Percentiles rank a stretch among this genome's conserved stretches.
These are phyloP conservation scores for Spilogale gracilis DNA, from an alignment of 2,113 vertebrate species.

Conservation along the genomic window DNA sequence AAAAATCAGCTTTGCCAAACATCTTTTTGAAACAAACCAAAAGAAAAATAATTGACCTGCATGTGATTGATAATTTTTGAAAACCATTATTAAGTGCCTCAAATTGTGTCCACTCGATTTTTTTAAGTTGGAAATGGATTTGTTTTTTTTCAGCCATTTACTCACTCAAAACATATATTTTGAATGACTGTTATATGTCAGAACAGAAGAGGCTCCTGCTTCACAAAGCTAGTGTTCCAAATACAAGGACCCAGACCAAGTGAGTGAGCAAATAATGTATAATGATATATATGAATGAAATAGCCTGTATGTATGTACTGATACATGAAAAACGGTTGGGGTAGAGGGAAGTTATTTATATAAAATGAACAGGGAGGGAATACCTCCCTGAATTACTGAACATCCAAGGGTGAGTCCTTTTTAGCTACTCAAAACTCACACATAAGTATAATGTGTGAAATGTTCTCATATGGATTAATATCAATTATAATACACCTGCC, in stretches of 20 bases:
- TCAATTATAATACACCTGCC: neutral
- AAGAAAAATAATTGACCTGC: neutral
- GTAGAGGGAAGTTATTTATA: neutral
- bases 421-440: slow-evolving; percentile 34
- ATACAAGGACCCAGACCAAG: neutral
- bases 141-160: neutral
- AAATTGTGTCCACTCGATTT: neutral
- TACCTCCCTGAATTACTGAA: neutral
- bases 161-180: neutral
- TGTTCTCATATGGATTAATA: slow-evolving; percentile 11
- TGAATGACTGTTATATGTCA: neutral
- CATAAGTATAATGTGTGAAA: slow-evolving; percentile 13
- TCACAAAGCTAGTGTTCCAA: neutral
- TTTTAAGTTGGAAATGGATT: neutral
- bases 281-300: neutral
- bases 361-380: neutral
- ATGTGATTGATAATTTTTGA: neutral
- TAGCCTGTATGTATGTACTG: neutral
- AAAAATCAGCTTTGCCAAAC: neutral
- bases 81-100: neutral
- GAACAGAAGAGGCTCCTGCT: neutral
- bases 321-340: neutral
- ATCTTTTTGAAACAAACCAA: slow-evolving; percentile 5
- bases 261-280: neutral
- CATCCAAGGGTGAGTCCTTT: neutral